Evolutionary conservation across 1,140 invertebrate genomes (phyloP).

Genomic region (Panulirus ornatus): DNA sequence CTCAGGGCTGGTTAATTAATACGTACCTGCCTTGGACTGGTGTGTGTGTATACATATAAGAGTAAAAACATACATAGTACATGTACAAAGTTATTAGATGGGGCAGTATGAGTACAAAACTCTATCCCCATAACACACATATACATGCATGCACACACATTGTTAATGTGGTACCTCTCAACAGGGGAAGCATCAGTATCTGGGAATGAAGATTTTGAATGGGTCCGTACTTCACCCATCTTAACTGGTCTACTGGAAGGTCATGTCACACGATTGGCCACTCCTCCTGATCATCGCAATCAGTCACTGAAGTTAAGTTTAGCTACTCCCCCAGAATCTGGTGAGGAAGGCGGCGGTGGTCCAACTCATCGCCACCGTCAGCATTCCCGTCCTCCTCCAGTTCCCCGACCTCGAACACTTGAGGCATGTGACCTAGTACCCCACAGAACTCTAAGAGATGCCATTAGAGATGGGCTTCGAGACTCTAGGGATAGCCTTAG

Average conservation of each 20-base stretch:
- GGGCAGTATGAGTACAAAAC: too few relatives aligned
- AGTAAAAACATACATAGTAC: too few relatives aligned
- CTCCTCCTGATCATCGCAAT: slow-evolving; percentile 64
- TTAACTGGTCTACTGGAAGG: slow-evolving; percentile 66
- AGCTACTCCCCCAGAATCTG: slow-evolving; percentile 57
- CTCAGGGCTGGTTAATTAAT: too few relatives aligned
- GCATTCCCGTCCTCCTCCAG: slow-evolving; percentile 59
- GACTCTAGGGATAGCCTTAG: slow-evolving; percentile 33
- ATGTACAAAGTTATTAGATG: too few relatives aligned
- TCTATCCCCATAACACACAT: too few relatives aligned
- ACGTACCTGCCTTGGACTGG: too few relatives aligned
- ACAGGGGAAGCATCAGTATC: slow-evolving; percentile 63
- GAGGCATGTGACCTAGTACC: slow-evolving; percentile 57
- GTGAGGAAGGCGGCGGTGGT: slow-evolving; percentile 33
- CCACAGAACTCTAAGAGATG: slow-evolving; percentile 37
- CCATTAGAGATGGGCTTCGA: slow-evolving; percentile 32
- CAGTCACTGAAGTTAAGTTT: slow-evolving; percentile 34
- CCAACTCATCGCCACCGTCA: slow-evolving; percentile 41
- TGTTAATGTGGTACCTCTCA: slow-evolving; percentile 19
- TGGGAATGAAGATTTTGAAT: slow-evolving; percentile 69
- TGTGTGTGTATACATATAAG: too few relatives aligned
- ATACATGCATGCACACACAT: neutral
- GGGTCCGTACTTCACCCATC: slow-evolving; percentile 63
- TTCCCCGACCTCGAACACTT: slow-evolving; percentile 63
- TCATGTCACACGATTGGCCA: slow-evolving; percentile 69